Percentiles rank a stretch among this genome's conserved stretches.
These are phyloP conservation scores for Phrixothrix hirtus DNA, from an alignment of 2,888 invertebrate genomes.

Conservation along the genomic window DNA sequence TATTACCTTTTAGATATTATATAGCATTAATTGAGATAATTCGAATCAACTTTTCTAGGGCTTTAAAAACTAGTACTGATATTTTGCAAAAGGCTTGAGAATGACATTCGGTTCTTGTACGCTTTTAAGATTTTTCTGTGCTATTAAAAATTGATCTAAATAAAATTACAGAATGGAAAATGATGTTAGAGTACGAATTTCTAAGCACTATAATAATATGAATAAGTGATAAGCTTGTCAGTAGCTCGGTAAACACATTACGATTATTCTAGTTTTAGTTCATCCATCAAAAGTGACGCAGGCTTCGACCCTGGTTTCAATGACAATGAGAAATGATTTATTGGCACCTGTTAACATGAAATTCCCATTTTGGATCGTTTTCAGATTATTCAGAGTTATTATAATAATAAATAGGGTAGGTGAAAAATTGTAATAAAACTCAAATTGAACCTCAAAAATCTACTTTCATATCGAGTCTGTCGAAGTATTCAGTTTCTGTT, in stretches of 20 bases:
- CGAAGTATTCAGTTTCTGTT: constrained; percentile 28
- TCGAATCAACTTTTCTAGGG: no score
- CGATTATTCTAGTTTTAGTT: constrained; percentile 36
- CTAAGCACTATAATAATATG: not conserved
- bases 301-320: constrained; percentile 23
- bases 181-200: not conserved
- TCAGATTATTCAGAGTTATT: constrained; percentile 21
- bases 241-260: constrained; percentile 35
- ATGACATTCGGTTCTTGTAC: no score
- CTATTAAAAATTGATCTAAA: no score
- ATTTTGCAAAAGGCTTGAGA: no score
- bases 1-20: no score
- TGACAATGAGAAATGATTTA: constrained; percentile 40
- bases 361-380: constrained; percentile 37
- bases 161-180: no score
- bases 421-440: constrained; percentile 15
- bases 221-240: constrained; percentile 14
- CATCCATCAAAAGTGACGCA: constrained; percentile 36
- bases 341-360: constrained; percentile 43
- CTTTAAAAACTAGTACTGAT: no score
- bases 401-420: constrained; percentile 20
- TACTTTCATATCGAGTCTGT: constrained; percentile 8
- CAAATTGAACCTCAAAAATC: constrained; percentile 15
- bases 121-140: no score
- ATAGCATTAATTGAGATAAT: no score